Conservation (phyloP, 2,888 invertebrate genomes). For the Sipha maydis region DNA sequence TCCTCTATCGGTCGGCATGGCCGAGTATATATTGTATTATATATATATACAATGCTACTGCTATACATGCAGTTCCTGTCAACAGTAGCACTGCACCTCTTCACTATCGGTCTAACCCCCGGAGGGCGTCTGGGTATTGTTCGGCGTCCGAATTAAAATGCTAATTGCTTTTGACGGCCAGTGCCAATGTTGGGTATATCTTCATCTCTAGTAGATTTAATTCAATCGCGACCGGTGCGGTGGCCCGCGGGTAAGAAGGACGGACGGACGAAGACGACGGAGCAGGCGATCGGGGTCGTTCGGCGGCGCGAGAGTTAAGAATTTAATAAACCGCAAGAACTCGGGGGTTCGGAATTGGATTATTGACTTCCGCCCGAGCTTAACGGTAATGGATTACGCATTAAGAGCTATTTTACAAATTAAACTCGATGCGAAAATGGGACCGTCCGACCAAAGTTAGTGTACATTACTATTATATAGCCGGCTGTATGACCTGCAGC, state of each 20-base stretch:
- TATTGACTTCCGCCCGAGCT: slow-evolving; percentile 47
- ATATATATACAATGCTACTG: neutral
- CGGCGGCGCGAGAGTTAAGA: slow-evolving; percentile 30
- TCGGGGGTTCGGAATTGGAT: slow-evolving; percentile 39
- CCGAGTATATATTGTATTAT: neutral
- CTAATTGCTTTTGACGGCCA: slow-evolving; percentile 60
- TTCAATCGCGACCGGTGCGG: slow-evolving; percentile 35
- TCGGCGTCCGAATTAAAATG: slow-evolving; percentile 57
- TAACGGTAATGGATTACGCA: slow-evolving; percentile 49
- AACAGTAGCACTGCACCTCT: neutral
- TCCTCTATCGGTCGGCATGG: neutral
- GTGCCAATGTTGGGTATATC: slow-evolving; percentile 53
- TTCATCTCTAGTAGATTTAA: slow-evolving; percentile 37
- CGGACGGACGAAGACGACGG: neutral
- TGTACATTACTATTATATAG: neutral
- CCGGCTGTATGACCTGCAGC: no score
- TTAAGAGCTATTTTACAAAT: slow-evolving; percentile 55
- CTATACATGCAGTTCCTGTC: slow-evolving; percentile 4
- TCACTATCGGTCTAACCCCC: slow-evolving; percentile 24
- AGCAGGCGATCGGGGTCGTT: slow-evolving; percentile 3
- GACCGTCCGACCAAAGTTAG: neutral
- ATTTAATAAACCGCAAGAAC: slow-evolving; percentile 58
- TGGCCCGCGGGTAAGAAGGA: neutral
- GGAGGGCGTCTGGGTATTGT: slow-evolving; percentile 50
- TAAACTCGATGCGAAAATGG: slow-evolving; percentile 35